These are phyloP conservation scores for Myrmecophaga tridactyla DNA, from an alignment of 2,113 vertebrate genomes.

Conservation along the genomic window DNA sequence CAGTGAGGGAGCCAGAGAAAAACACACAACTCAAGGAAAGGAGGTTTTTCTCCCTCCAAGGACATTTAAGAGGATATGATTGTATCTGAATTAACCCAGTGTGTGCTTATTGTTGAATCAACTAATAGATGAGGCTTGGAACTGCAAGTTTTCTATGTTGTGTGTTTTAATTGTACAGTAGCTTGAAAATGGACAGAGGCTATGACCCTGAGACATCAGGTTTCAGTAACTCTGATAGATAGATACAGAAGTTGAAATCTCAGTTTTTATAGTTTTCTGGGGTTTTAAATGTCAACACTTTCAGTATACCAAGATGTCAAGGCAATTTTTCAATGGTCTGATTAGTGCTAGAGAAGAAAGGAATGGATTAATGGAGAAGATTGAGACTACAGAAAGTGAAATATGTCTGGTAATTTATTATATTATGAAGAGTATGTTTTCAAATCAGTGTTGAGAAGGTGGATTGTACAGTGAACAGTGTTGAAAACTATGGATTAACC, in stretches of 20 bases:
- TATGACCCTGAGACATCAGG: not conserved
- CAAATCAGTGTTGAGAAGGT: not conserved
- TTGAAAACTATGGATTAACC: not conserved
- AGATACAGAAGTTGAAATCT: not conserved
- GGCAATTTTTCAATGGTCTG: not conserved
- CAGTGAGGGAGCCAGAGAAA: not conserved
- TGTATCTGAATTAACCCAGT: not conserved
- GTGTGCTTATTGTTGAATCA: not conserved
- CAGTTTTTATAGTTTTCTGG: not conserved
- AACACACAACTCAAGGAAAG: not conserved
- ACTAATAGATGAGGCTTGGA: not conserved
- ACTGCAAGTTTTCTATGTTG: not conserved
- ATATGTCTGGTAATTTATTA: not conserved
- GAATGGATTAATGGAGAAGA: not conserved
- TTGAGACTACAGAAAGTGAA: not conserved
- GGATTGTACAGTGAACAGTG: not conserved
- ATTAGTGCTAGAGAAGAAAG: not conserved
- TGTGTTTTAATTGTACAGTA: not conserved
- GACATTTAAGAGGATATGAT: not conserved
- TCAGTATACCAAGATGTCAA: not conserved
- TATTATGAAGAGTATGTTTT: not conserved
- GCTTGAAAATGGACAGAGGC: not conserved
- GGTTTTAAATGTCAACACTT: not conserved
- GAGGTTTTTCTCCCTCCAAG: fast-evolving
- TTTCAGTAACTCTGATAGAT: not conserved